Conservation (phyloP, 1,140 invertebrate genomes). For the Drosophila ananassae region DNA sequence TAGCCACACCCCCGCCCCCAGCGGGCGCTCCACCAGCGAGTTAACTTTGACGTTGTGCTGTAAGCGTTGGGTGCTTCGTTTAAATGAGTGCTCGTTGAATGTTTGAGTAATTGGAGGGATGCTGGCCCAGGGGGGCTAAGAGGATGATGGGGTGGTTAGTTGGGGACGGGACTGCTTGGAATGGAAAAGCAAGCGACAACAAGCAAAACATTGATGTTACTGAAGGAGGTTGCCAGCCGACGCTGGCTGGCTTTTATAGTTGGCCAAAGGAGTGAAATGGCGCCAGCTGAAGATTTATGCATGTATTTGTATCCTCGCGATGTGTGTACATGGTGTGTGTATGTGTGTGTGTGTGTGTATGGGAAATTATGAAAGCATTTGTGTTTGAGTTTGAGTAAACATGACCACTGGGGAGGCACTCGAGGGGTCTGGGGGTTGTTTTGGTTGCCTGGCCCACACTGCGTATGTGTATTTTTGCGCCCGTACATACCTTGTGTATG, state of each 20-base stretch:
- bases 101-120: constrained; percentile 80
- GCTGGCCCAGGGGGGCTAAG: constrained; percentile 14
- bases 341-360: constrained; percentile 12
- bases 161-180: constrained; percentile 23
- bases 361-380: constrained; percentile 76
- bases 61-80: constrained; percentile 79
- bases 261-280: constrained; percentile 69
- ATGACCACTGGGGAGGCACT: constrained; percentile 33
- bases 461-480: constrained; percentile 23
- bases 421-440: constrained; percentile 49
- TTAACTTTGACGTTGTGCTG: constrained; percentile 78
- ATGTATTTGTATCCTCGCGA: constrained; percentile 33
- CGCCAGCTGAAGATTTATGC: constrained; percentile 75
- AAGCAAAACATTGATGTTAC: constrained; percentile 71
- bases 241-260: constrained; percentile 65
- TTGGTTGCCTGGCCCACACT: constrained; percentile 31
- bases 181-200: constrained; percentile 75
- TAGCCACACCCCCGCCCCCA: constrained; percentile 24
- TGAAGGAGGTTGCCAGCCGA: constrained; percentile 58
- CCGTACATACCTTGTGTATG: neutral
- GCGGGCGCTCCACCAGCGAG: constrained; percentile 61
- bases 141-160: neutral
- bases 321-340: constrained; percentile 16
- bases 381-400: constrained; percentile 65
- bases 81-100: constrained; percentile 82